Evolutionary conservation across 2,113 vertebrate genomes (phyloP).

Genomic region (Rattus norvegicus): GRCr8 NC_086025.1:63933001-63933500

Average conservation of each 20-base stretch:
- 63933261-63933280: slow-evolving; percentile 83
- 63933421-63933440: slow-evolving; percentile 47
- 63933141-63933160: slow-evolving; percentile 76
- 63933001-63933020: slow-evolving; percentile 49
- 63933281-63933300: slow-evolving; percentile 85
- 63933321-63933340: slow-evolving; percentile 87
- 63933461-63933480: slow-evolving; percentile 61
- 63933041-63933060: slow-evolving; percentile 79
- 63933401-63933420: slow-evolving; percentile 74
- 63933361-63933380: slow-evolving; percentile 81
- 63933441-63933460: neutral
- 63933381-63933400: slow-evolving; percentile 83
- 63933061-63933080: slow-evolving; percentile 80
- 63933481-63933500: slow-evolving; percentile 60
- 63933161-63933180: slow-evolving; percentile 53
- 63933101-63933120: slow-evolving; percentile 74
- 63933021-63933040: slow-evolving; percentile 71
- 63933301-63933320: slow-evolving; percentile 86
- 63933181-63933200: slow-evolving; percentile 56
- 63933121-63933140: slow-evolving; percentile 78
- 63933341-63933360: slow-evolving; percentile 85
- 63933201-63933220: neutral
- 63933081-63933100: slow-evolving; percentile 83
- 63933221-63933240: slow-evolving; percentile 73
- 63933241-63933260: slow-evolving; percentile 82